Evolutionary conservation across 1,140 invertebrate genomes (phyloP).

Genomic region (Cyphomyrmex costatus): DNA sequence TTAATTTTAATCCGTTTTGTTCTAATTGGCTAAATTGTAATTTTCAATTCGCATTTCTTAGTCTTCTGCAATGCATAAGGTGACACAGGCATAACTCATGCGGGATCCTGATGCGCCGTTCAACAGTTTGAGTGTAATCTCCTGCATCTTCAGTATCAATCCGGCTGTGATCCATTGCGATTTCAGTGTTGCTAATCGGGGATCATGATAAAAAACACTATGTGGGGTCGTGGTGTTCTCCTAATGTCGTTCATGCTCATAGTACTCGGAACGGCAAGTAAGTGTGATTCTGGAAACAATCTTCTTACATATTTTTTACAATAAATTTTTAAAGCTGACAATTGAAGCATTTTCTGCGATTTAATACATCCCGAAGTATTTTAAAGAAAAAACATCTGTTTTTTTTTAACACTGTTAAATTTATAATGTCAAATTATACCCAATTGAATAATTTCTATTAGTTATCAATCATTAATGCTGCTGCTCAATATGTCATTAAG

Average conservation of each 20-base stretch:
- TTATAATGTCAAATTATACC: no score
- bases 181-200: constrained; percentile 21
- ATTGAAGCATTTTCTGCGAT: not conserved
- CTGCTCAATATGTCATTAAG: no score
- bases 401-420: not conserved
- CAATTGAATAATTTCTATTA: no score
- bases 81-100: not conserved
- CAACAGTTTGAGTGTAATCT: constrained; percentile 19
- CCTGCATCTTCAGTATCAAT: not conserved
- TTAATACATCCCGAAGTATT: not conserved
- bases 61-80: no score
- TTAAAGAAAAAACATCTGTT: not conserved
- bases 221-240: constrained; percentile 11
- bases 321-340: not conserved
- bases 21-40: no score
- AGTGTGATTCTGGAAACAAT: not conserved
- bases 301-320: not conserved
- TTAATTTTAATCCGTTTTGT: no score
- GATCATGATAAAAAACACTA: not conserved
- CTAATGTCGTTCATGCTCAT: constrained; percentile 23
- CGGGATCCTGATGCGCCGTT: constrained; percentile 24
- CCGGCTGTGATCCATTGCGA: not conserved
- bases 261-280: constrained; percentile 37
- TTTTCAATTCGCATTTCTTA: no score
- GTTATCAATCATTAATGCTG: no score